Conservation (phyloP, 37 sponge, comb jelly and placozoan species). For the Corticium candelabrum region DNA sequence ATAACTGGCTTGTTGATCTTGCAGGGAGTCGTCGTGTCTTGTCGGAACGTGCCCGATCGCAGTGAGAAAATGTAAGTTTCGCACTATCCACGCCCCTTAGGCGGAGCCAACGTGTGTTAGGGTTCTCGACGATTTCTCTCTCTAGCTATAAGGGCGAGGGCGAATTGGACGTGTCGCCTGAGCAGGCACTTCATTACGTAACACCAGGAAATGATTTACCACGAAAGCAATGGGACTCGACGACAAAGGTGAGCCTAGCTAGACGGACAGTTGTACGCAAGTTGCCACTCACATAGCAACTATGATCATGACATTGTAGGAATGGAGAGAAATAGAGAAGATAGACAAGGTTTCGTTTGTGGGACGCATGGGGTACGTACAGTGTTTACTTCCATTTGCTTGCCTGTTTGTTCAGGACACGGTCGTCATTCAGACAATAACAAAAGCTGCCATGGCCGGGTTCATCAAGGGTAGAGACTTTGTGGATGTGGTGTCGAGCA, state of each 20-base stretch:
- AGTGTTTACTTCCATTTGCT: too few species aligned
- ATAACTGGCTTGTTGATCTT: too few species aligned
- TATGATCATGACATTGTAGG: too few species aligned
- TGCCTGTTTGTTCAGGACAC: neutral
- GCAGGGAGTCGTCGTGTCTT: neutral
- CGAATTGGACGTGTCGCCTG: neutral
- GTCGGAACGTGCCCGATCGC: neutral
- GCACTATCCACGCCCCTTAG: too few species aligned
- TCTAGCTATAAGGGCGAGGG: neutral
- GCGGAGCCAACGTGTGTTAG: too few species aligned
- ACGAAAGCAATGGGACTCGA: neutral
- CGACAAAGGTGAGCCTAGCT: neutral
- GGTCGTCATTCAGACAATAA: neutral
- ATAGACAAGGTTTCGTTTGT: neutral
- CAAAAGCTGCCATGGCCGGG: neutral
- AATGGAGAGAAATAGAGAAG: neutral
- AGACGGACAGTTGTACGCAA: too few species aligned
- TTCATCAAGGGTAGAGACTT: neutral
- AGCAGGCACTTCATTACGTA: neutral
- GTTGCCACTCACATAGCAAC: too few species aligned
- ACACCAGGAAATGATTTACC: neutral
- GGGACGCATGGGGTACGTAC: too few species aligned
- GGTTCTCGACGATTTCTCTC: too few species aligned
- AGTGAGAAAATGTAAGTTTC: neutral
- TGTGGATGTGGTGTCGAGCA: neutral